Conservation (phyloP, 1,140 invertebrate species). For the Aphelenchoides fujianensis region DNA sequence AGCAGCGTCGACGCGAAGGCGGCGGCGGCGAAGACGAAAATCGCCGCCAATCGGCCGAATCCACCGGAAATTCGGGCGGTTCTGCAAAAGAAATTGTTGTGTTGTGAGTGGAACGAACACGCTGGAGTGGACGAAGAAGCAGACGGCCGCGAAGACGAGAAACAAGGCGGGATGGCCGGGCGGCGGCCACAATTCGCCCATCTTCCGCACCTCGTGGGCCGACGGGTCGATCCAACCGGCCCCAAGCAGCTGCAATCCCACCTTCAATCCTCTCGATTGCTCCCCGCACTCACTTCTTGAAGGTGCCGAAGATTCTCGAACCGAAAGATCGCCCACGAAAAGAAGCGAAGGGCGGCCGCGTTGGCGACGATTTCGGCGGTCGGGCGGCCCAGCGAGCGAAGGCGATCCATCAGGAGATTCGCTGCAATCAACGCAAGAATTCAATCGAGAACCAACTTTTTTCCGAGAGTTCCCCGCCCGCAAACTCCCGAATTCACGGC, state of each 20-base stretch:
- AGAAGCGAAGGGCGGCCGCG: not conserved
- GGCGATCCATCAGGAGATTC: not conserved
- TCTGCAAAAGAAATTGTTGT: not conserved
- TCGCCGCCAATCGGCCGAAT: not conserved
- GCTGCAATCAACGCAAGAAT: no score
- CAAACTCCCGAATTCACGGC: no score
- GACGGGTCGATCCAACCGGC: not conserved
- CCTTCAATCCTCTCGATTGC: not conserved
- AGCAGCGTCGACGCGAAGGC: not conserved
- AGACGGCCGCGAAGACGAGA: not conserved
- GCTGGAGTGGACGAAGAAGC: not conserved
- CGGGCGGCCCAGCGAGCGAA: not conserved
- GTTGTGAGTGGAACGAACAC: not conserved
- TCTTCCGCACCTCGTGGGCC: not conserved
- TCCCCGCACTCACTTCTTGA: not conserved
- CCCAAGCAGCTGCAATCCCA: not conserved
- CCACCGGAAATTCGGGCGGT: not conserved
- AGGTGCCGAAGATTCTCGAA: not conserved
- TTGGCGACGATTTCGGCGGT: not conserved
- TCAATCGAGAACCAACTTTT: no score
- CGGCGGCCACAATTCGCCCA: conserved; percentile 4
- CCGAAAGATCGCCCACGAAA: not conserved
- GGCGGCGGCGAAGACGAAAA: not conserved
- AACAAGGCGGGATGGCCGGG: not conserved
- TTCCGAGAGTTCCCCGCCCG: no score